Percentiles rank a stretch among this genome's conserved stretches.
phyloP scores from a whole-genome alignment of 37 sponge, comb jelly and placozoan species.

The Chondrilla cf. caribensis region DNA sequence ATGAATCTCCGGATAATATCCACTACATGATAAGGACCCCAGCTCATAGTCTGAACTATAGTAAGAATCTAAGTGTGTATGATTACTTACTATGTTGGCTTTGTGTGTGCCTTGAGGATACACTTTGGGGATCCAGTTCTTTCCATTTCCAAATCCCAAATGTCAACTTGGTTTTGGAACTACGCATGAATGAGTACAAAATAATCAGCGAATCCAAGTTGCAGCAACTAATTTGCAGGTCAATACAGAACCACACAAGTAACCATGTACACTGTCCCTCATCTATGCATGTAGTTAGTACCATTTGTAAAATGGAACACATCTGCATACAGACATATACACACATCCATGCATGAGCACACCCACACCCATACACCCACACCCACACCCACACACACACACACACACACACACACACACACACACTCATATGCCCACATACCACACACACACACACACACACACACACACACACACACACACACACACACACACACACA shows the following conservation, averaged over 20 bases:
- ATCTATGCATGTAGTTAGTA: too few species aligned
- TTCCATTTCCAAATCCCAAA: slow-evolving; percentile 65
- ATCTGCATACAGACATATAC: background rate
- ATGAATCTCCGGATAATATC: too few species aligned
- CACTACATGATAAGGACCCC: too few species aligned
- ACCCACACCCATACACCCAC: background rate
- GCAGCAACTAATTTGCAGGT: too few species aligned
- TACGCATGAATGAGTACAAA: slow-evolving; percentile 40
- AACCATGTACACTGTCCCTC: background rate
- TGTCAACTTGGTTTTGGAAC: slow-evolving; percentile 76
- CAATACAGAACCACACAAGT: too few species aligned
- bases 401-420: too few species aligned
- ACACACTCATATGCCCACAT: too few species aligned
- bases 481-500: slow-evolving; percentile 3
- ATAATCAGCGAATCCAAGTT: background rate
- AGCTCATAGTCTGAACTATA: too few species aligned
- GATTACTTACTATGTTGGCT: slow-evolving; percentile 5
- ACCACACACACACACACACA: too few species aligned
- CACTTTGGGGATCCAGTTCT: background rate
- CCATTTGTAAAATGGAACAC: too few species aligned
- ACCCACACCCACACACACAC: too few species aligned
- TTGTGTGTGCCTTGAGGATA: slow-evolving; percentile 19
- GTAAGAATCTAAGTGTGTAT: too few species aligned
- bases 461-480: slow-evolving; percentile 11
- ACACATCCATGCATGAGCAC: background rate